Conservation (phyloP, 2,797 vertebrate genomes). For the Phalanger gymnotis region DNA sequence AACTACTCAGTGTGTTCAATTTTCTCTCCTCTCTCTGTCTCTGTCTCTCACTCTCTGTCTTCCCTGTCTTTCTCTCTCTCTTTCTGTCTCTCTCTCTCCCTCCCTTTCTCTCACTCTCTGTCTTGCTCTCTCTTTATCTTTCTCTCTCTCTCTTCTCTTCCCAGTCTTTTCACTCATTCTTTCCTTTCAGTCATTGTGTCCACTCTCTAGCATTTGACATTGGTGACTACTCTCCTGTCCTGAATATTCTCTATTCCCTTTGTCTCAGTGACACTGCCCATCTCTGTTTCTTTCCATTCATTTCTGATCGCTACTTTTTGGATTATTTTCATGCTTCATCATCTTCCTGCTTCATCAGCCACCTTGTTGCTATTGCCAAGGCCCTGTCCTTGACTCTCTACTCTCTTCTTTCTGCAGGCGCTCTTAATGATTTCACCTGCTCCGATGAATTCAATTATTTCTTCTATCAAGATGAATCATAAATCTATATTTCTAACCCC, state of each 20-base stretch:
- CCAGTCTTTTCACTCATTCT: neutral
- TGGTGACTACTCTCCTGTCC: neutral
- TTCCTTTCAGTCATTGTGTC: neutral
- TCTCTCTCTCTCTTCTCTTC: neutral
- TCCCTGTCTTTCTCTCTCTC: neutral
- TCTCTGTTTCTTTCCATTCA: neutral
- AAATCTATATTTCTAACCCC: neutral
- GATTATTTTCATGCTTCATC: neutral
- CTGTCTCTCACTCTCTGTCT: neutral
- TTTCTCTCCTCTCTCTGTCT: neutral
- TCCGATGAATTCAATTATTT: neutral
- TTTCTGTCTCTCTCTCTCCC: neutral
- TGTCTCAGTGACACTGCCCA: neutral
- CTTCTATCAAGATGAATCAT: neutral
- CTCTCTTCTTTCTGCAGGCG: neutral
- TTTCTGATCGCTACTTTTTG: neutral
- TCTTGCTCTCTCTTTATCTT: neutral
- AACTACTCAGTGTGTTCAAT: neutral
- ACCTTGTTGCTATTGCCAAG: neutral
- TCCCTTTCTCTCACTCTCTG: neutral
- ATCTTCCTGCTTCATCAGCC: neutral
- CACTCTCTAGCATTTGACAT: neutral
- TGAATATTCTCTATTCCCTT: neutral
- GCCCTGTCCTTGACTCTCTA: neutral
- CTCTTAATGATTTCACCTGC: neutral